Evolutionary conservation across 2,113 vertebrate genomes (phyloP).

Genomic region (Protobothrops flavoviridis): DNA sequence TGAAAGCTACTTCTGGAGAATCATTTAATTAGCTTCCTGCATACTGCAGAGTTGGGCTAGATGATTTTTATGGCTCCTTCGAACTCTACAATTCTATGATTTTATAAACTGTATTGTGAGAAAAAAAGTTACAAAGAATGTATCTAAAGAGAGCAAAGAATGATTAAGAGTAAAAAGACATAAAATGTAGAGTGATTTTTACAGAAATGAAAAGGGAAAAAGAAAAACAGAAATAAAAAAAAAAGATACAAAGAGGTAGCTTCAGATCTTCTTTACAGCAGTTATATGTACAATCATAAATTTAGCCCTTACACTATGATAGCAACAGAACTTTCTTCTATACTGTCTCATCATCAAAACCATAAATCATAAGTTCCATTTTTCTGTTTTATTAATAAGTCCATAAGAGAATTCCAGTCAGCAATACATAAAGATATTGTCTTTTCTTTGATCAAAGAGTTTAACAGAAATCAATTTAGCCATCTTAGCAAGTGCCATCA

Average conservation of each 20-base stretch:
- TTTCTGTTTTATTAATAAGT: not conserved
- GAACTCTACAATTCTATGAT: not conserved
- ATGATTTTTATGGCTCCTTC: not conserved
- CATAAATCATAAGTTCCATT: not conserved
- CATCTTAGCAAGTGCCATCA: not conserved
- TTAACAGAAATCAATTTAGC: not conserved
- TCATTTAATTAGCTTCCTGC: not conserved
- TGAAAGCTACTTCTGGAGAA: not conserved
- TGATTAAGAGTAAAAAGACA: not conserved
- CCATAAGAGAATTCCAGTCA: not conserved
- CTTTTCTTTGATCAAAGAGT: not conserved
- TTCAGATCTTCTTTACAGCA: not conserved
- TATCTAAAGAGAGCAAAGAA: not conserved
- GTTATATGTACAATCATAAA: not conserved
- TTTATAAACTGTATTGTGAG: not conserved
- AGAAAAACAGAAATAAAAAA: not conserved
- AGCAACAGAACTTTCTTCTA: not conserved
- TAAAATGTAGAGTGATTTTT: not conserved
- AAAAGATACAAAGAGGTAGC: not conserved
- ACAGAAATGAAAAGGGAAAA: not conserved
- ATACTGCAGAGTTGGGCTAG: not conserved
- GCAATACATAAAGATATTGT: not conserved
- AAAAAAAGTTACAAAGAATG: not conserved
- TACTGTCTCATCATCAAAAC: not conserved
- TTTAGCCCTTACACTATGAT: not conserved